A percentile compares a stretch with the other conserved stretches of the same genome.
Conservation (phyloP, 2,113 vertebrate genomes). For the Fregetta grallaria region DNA sequence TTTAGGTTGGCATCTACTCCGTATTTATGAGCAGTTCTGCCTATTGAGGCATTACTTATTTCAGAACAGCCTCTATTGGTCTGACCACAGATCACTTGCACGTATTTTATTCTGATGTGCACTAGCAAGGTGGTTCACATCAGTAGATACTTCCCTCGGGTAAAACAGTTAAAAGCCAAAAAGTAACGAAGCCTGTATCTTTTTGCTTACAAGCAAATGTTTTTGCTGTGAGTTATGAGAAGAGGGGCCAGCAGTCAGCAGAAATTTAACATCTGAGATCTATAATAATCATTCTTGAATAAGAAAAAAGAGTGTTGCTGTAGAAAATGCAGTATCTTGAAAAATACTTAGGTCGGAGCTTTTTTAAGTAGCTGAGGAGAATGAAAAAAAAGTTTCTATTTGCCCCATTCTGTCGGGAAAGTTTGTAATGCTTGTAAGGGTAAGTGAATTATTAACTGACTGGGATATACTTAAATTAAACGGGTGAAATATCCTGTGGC, state of each 20-base stretch:
- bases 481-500: not conserved
- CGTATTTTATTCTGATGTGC: not conserved
- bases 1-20: not conserved
- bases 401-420: not conserved
- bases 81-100: not conserved
- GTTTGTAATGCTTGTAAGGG: not conserved
- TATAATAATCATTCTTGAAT: not conserved
- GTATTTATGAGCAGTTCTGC: not conserved
- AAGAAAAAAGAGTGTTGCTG: not conserved
- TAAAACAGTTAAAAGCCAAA: not conserved
- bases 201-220: not conserved
- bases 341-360: not conserved
- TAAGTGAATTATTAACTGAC: slow-evolving; percentile 24
- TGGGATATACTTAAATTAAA: not conserved
- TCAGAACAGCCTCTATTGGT: not conserved
- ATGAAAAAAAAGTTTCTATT: not conserved
- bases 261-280: not conserved
- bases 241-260: not conserved
- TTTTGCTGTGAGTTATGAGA: not conserved
- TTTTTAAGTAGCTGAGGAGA: not conserved
- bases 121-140: not conserved
- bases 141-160: not conserved
- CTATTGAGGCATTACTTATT: not conserved
- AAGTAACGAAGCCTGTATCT: not conserved
- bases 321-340: not conserved